Evolutionary conservation across 1,140 invertebrate species (phyloP).

Genomic region (Melipona quadrifasciata): DNA sequence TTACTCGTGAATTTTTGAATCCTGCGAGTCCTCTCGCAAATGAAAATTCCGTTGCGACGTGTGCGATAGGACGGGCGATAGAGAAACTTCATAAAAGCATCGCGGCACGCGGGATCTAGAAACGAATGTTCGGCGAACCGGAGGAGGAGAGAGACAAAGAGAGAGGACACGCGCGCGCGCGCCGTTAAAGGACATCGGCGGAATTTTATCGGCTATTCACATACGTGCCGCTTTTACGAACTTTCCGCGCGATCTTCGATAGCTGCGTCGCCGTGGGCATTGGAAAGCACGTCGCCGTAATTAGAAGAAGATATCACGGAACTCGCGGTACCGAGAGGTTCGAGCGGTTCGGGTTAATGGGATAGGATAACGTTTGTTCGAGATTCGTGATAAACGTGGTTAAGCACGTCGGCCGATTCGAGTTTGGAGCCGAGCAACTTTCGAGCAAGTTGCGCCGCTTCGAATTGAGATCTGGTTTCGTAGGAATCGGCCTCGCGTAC

Average conservation of each 20-base stretch:
- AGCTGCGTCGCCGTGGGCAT: conserved; percentile 15
- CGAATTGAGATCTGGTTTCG: neutral
- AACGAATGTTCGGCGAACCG: conserved; percentile 7
- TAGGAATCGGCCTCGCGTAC: neutral
- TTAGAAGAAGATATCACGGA: conserved; percentile 47
- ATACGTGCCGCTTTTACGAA: conserved; percentile 35
- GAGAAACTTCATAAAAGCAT: conserved; percentile 23
- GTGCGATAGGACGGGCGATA: conserved; percentile 1
- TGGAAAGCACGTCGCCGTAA: conserved; percentile 44
- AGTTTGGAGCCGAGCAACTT: neutral
- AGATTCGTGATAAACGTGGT: conserved; percentile 4
- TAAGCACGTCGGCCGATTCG: neutral
- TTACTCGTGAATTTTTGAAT: no score
- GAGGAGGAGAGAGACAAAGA: neutral
- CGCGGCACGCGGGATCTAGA: conserved; percentile 5
- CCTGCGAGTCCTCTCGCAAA: no score
- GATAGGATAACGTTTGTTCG: neutral
- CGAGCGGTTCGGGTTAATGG: conserved; percentile 14
- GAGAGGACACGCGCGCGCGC: neutral
- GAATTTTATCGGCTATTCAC: conserved; percentile 49
- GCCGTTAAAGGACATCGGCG: conserved; percentile 44
- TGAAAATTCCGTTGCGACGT: neutral
- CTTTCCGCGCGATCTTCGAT: conserved; percentile 43
- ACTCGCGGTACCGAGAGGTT: neutral
- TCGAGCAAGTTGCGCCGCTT: neutral